Percentiles rank a stretch among this genome's conserved stretches.
These are phyloP conservation scores for Mormyrus hasselquistii DNA, from an alignment of 2,797 vertebrate species.

Conservation along the genomic window DNA sequence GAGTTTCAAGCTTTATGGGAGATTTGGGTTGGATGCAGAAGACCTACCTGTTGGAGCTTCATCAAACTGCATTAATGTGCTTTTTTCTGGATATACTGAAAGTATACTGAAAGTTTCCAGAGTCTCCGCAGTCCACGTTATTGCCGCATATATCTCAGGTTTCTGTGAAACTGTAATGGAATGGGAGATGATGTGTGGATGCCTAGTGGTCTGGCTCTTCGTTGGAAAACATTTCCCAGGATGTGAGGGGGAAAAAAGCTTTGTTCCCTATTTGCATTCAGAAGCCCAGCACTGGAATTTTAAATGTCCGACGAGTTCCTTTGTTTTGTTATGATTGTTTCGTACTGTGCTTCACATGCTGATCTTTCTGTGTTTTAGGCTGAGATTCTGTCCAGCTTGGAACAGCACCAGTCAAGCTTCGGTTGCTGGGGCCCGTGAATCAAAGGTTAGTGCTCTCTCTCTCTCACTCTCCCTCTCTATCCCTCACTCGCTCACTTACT, in stretches of 20 bases:
- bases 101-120: neutral
- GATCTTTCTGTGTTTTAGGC: neutral
- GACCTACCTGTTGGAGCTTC: too few species aligned
- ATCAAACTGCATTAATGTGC: neutral
- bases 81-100: neutral
- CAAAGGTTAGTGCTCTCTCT: slow-evolving; percentile 20
- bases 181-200: neutral
- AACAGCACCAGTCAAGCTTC: neutral
- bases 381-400: neutral
- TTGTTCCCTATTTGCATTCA: neutral
- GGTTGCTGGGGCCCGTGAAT: slow-evolving; percentile 12
- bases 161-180: neutral
- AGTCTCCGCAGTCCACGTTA: neutral
- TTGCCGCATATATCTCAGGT: neutral
- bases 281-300: neutral
- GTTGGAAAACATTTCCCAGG: neutral
- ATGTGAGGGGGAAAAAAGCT: neutral
- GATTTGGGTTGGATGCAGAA: neutral
- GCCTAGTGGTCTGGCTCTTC: neutral
- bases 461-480: neutral
- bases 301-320: too few species aligned
- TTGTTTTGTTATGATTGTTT: neutral
- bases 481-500: neutral
- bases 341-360: neutral
- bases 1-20: neutral